Evolutionary conservation across 1,140 invertebrate genomes (phyloP), one percentile per base, ranked within the genome.

Genomic region (Drosophila funebris): DNA sequence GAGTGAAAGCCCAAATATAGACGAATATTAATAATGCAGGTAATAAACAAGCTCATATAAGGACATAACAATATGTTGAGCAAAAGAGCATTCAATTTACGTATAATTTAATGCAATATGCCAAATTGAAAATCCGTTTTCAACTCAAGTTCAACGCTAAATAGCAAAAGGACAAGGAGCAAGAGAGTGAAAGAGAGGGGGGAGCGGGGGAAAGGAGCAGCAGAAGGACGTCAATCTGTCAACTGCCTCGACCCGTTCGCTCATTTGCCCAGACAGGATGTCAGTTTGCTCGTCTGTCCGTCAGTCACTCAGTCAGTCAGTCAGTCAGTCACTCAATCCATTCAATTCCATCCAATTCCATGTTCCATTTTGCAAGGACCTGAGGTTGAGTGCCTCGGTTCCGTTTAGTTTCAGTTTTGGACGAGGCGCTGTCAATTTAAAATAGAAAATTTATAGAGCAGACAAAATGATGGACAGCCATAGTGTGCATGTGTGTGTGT

Each of bases 371-470:
- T 44, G 37, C 39, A 37, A 44, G 71, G 64, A 80, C 57, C 62
- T 75, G 56, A 62, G 70, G 56, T 72, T 73, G 70, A 76, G 74
- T 67, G 70, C 50, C 71, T 71, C 76, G 64, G 70, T 88, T 87
- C 76, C 78, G 82, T 78, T 88, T 87, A 88, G 82, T 87, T 87
- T 88, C 83, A 87, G 83, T 78, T 82, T 87, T 68, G 83, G 83
- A 88, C 78, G 85, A 89, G 85, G 73, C 80, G 80, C 84, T 89
- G 84, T 90, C 85, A 90, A 89, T 89, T 89, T 90, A 90, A 89
- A 90, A 89, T 90, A 90, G 84, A 89, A 89, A 90, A 88, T 88
- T 88, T 88, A 89, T 88, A 88, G 83, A 88, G 83, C 78, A 88
- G 83, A 88, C 83, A 88, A 88, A 89, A 88, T 88, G 83, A 88